Percentiles rank a stretch among this genome's conserved stretches.
Conservation (phyloP, 2,113 vertebrate genomes). For the Daboia siamensis region DNA sequence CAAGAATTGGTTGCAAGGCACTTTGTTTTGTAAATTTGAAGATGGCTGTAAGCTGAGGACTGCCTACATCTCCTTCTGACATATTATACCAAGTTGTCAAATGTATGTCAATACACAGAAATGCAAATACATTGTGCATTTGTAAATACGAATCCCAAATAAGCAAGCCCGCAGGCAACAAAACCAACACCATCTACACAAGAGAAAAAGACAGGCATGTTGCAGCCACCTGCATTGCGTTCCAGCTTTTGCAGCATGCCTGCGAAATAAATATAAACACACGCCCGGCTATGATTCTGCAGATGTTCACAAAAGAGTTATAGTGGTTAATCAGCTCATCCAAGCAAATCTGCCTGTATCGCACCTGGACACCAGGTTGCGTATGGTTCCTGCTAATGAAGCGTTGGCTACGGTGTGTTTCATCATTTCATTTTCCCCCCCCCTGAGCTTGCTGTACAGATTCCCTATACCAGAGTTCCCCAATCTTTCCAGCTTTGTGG, state of each 20-base stretch:
- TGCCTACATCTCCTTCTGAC: too few relatives aligned
- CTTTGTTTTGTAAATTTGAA: too few relatives aligned
- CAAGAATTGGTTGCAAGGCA: too few relatives aligned
- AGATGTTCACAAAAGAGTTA: background rate
- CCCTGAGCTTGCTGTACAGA: background rate
- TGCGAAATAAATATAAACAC: background rate
- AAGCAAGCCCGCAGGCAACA: background rate
- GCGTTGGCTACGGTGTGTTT: background rate
- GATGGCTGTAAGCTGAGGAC: too few relatives aligned
- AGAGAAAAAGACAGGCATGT: background rate
- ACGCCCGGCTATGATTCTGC: background rate
- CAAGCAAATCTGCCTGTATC: background rate
- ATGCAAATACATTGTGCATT: too few relatives aligned
- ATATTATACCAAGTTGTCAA: too few relatives aligned
- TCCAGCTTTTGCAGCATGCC: background rate
- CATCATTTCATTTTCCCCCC: background rate
- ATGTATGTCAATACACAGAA: too few relatives aligned
- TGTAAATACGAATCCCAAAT: background rate
- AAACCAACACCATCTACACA: background rate
- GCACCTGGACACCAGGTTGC: background rate
- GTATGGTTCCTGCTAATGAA: background rate
- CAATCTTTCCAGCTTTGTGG: background rate
- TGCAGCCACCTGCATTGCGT: background rate
- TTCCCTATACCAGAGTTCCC: background rate
- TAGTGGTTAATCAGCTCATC: background rate